Evolutionary conservation across 2,113 vertebrate species (phyloP), one percentile per base, ranked within the genome.

Genomic region (Serilophus lunatus): DNA sequence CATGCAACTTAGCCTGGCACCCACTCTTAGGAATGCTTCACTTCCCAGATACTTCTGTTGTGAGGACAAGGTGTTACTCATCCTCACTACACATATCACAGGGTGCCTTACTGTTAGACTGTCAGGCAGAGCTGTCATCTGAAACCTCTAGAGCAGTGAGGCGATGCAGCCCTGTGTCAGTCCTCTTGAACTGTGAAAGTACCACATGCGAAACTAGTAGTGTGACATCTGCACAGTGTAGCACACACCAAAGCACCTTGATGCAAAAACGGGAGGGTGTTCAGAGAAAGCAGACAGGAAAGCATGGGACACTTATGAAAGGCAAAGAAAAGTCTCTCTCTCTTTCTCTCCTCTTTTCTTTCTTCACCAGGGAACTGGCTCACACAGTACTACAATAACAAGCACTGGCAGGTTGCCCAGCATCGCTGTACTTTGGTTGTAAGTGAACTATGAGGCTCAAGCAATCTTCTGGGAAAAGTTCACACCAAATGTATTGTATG

Each of bases 391-490:
- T 94, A 92, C 94, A 96, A 94, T 95, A 86, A 86, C 74, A 94
- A 92, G 64, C 13, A 16, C 79, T 94, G 87, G 89, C 88, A 95
- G 74, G 28, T 49, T 94, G 88, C 74, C 69, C 26, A 29, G 68
- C 85, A 86, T 80, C 57, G 22, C 74, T 91, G 82, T 75, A 82
- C 69, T 75, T 77, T 60, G 40, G 18, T 94, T 88, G 80, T 82
- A 95, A 86, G 87, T 35, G 80, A 93, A 76, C 70, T 56, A 71
- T 31, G 90, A 94, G 60, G 59, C 72, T 90, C 65, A 76, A 54
- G 69, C 81, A 93, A 64, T 91, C 95, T 95, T 87, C 95, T 89
- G 86, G 90, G 77, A 97, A 95, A 72, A 87, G 87, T 80, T 95
- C 82, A 86, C 78, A 87, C 95, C 70, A 69, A 83, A 65, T 86